Evolutionary conservation across 2,888 invertebrate species (phyloP).

Genomic region (Leptogaster cylindrica): DNA sequence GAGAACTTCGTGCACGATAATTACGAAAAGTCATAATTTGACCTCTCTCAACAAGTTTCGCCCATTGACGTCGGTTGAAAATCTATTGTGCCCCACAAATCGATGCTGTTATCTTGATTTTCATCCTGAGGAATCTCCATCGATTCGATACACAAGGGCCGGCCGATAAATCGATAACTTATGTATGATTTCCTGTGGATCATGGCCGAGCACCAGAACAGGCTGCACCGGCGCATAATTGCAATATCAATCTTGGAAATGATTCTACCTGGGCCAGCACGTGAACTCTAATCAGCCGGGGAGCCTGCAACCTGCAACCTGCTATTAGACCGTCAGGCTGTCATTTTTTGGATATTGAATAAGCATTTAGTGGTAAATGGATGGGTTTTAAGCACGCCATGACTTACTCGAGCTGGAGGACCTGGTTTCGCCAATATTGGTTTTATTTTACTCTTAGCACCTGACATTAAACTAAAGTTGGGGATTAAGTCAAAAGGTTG

Average conservation of each 20-base stretch:
- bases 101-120: neutral
- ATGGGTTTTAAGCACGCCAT: constrained; percentile 31
- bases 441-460: neutral
- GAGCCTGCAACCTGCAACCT: constrained; percentile 11
- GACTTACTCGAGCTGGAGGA: constrained; percentile 4
- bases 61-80: constrained; percentile 7
- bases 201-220: constrained; percentile 19
- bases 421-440: neutral
- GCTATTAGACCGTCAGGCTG: constrained; percentile 29
- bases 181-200: too few relatives aligned
- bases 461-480: too few relatives aligned
- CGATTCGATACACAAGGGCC: neutral
- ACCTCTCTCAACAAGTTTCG: constrained; percentile 28
- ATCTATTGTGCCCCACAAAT: neutral
- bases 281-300: neutral
- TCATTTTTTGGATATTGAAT: constrained; percentile 28
- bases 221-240: constrained; percentile 22
- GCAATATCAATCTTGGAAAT: constrained; percentile 29
- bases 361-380: constrained; percentile 24
- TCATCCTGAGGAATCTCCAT: neutral
- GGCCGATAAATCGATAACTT: constrained; percentile 28
- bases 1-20: constrained; percentile 2
- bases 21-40: constrained; percentile 29
- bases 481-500: too few relatives aligned
- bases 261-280: neutral